Evolutionary conservation across 2,113 vertebrate species (phyloP).

Genomic region (Scopus umbretta): DNA sequence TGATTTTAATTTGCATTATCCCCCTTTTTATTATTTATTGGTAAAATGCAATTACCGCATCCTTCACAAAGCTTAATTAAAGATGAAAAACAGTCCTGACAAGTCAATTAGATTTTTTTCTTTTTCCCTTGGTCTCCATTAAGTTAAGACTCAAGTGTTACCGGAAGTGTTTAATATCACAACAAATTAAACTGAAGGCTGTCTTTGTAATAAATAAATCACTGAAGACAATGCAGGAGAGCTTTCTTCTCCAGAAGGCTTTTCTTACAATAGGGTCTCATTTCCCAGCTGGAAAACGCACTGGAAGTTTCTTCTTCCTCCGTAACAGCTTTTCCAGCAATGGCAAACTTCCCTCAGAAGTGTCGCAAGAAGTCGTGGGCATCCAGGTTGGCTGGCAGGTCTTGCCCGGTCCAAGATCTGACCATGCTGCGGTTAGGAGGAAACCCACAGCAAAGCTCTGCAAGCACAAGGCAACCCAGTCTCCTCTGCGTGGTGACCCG

Average conservation of each 20-base stretch:
- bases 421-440: too few relatives aligned
- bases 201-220: constrained; percentile 37
- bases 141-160: constrained; percentile 54
- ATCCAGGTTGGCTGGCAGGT: background rate
- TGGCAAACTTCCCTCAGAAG: background rate
- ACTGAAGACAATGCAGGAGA: background rate
- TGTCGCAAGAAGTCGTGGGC: accelerated
- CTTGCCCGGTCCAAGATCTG: background rate
- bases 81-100: constrained; percentile 45
- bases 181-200: constrained; percentile 32
- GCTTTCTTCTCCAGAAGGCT: background rate
- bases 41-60: constrained; percentile 28
- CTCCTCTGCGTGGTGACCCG: background rate
- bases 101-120: constrained; percentile 53
- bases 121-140: constrained; percentile 7
- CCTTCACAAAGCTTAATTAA: constrained; percentile 39
- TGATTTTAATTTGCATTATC: background rate
- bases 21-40: constrained; percentile 33
- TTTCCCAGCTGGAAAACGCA: background rate
- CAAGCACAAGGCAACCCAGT: background rate
- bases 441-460: background rate
- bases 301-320: background rate
- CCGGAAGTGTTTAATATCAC: constrained; percentile 59
- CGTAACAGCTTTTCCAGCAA: background rate
- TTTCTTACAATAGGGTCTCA: background rate